Percentiles rank a stretch among this genome's conserved stretches.
Evolutionary conservation across 2,113 vertebrate genomes (phyloP).

Genomic region (Vulpes ferrilata): DNA sequence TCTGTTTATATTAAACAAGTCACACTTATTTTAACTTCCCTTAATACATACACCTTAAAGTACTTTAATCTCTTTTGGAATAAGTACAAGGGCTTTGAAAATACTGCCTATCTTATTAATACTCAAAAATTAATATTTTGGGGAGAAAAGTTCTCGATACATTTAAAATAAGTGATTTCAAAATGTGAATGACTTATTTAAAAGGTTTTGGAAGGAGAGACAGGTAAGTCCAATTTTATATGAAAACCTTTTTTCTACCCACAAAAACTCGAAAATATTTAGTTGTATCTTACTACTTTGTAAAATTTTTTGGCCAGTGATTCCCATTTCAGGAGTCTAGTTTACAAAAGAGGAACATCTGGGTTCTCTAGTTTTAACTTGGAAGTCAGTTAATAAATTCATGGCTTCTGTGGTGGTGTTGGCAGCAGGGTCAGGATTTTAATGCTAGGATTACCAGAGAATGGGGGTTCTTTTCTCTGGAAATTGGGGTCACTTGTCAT

Average conservation of each 20-base stretch:
- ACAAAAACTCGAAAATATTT: background rate
- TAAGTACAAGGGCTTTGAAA: background rate
- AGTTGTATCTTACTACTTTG: background rate
- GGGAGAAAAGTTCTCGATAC: constrained; percentile 31
- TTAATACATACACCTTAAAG: background rate
- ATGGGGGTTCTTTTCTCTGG: background rate
- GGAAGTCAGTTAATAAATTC: background rate
- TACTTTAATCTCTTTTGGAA: background rate
- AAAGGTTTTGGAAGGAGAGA: background rate
- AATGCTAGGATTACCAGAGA: background rate
- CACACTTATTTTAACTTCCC: constrained; percentile 9
- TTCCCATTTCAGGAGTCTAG: background rate
- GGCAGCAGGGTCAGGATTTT: background rate
- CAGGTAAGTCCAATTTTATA: background rate
- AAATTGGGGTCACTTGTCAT: background rate
- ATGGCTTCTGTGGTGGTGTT: background rate
- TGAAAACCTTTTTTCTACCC: background rate
- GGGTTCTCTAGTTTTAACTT: background rate
- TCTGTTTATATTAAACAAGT: background rate
- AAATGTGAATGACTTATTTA: constrained; percentile 5
- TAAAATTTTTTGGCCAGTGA: background rate
- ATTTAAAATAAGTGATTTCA: constrained; percentile 7
- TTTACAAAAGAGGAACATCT: background rate
- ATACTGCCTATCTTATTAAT: background rate
- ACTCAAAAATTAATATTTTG: constrained; percentile 47